Evolutionary conservation across 2,113 vertebrate genomes (phyloP), one percentile per base, ranked within the genome.

Genomic region (Rhombomys opimus): DNA sequence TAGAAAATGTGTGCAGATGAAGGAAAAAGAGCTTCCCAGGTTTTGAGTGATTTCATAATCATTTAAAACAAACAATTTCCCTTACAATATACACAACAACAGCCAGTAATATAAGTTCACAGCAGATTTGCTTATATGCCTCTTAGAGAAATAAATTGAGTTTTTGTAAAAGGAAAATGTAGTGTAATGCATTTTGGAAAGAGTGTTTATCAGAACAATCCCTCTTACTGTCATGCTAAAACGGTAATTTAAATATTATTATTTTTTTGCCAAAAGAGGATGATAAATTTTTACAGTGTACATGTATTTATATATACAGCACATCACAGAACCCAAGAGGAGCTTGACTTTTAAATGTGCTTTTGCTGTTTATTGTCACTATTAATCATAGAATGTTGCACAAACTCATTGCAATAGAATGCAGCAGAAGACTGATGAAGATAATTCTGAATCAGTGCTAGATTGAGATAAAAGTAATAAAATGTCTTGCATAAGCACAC

Each of bases 31-130:
- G 88, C 78, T 80, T 41, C 23, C 12, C 30, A 46, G 92, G 6
- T 93, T 27, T 11, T n/a, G 57, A 27, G 3, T 59, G 63, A 96
- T 72, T 93, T 94, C 25, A 57, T 65, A 75, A 38, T 63, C 82
- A 70, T 85, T 96, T 93, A 85, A 89, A 84, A 7, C 25, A 94
- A 93, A 85, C 76, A 13, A 76, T 90, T 94, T 95, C 90, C 23
- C 20, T 59, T 72, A 38, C 35, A 73, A 77, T 82, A 94, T 93
- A n/a, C 8, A 82, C 7, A 84, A 15, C 18, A 92, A 25, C 46
- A 84, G 67, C 2, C 20, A 84, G 38, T 94, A 73, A 90, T 41
- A 68, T 50, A 54, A 7, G 41, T 75, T 93, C 93, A 70, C 1
- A 94, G 32, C 9, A 70, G 67, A 80, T 93, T 96, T 92, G 54